phyloP scores from a whole-genome alignment of 23 tunicate genomes.

The Clavelina lepadiformis region DNA sequence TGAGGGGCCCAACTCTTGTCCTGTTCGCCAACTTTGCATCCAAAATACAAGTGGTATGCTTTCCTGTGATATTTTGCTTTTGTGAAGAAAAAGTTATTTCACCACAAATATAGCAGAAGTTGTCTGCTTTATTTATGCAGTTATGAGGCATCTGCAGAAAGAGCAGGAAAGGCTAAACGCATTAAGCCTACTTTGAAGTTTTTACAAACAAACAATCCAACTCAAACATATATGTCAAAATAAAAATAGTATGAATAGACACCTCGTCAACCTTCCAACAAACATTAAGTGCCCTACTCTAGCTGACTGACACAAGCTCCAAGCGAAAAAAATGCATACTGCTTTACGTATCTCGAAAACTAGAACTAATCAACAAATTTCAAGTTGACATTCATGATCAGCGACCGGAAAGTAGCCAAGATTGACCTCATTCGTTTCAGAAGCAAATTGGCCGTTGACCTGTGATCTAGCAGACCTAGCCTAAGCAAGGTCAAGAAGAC shows the following conservation, averaged over 20 bases:
- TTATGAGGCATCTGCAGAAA: slow-evolving; percentile 32
- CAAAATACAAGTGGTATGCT: slow-evolving; percentile 35
- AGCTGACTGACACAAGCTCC: not conserved
- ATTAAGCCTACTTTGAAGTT: slow-evolving; percentile 1
- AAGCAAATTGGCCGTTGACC: slow-evolving; percentile 26
- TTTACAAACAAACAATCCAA: slow-evolving; percentile 1
- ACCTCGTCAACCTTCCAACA: not conserved
- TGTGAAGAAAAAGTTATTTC: slow-evolving; percentile 25
- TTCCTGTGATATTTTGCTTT: slow-evolving; percentile 23
- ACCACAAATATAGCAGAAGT: slow-evolving; percentile 12
- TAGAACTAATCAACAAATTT: slow-evolving; percentile 21
- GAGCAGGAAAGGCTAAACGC: slow-evolving; percentile 19
- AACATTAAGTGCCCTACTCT: not conserved
- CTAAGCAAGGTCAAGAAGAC: too few species aligned
- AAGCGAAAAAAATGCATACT: not conserved
- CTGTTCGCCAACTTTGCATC: slow-evolving; percentile 26
- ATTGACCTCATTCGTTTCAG: slow-evolving; percentile 17
- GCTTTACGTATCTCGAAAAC: slow-evolving; percentile 11
- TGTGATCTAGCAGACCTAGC: too few species aligned
- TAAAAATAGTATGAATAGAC: not conserved
- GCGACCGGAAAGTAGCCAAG: slow-evolving; percentile 15
- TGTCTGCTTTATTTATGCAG: slow-evolving; percentile 23
- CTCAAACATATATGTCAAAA: too few species aligned
- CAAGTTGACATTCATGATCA: slow-evolving; percentile 14
- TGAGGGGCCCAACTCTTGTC: slow-evolving; percentile 37